Base-by-base conservation (phyloP, 2,888 invertebrate genomes). In the Chalcosyrphus nemorum region DNA sequence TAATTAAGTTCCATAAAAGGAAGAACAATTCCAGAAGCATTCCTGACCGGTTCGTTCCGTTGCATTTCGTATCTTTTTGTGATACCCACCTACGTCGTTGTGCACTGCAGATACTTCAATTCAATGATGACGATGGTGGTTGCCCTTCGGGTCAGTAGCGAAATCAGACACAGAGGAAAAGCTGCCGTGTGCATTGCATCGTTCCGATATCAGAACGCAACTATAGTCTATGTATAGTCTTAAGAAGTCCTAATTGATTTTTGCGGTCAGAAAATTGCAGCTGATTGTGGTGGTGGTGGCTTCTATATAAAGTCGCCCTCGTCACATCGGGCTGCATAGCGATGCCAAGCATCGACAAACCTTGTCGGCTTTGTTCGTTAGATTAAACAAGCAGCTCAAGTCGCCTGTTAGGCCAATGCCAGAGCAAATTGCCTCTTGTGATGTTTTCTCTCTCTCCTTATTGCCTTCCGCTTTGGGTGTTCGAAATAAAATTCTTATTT, bases 401-500 rank as follows among this genome's bases (percentile, higher is more conserved):
- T 54, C 61, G 61, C 24, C 45, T 82, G 77, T 72, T 71, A 82
- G 54, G 81, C 76, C 77, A 82, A 77, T 77, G 81, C 59, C 38
- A 61, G 7, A 72, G 82, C 82, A 77, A 82, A 82, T 82, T 82
- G 71, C 65, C 50, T 65, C 71, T 65, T 76, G 76, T 68, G 66
- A 75, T 61, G 68, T 70, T 75, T 38, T 65, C 15, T 50, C 43
- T 70, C 15, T 19, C 43, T 70, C 15, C 27, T 27, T 43, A 50
- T 43, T 41, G 65, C 56, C 15, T 68, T 4, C 65, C 68, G 61
- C 82, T 56, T 71, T 77, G 81, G 81, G 81, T 77, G 82, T 82
- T 68, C 78, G 61, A 78, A 82, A 78, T 82, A 82, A 82, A 82
- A 78, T 82, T 82, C 77, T 82, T 82, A 77, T 82, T 77, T 82